phyloP scores from a whole-genome alignment of 2,888 invertebrate genomes.

The Oligia fasciuncula region DNA sequence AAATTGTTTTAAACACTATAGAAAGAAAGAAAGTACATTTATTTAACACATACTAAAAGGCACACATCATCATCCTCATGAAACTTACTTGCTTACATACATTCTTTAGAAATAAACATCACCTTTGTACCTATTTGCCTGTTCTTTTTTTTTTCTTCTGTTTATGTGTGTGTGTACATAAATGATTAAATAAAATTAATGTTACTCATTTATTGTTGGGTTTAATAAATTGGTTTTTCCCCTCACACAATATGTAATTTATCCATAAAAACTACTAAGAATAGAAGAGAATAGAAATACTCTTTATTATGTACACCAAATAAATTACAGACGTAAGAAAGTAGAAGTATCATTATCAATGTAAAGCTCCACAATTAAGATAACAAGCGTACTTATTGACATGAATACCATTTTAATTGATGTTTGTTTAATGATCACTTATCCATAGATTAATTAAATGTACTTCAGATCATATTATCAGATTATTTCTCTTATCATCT shows the following conservation, averaged over 20 bases:
- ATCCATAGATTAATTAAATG: conserved; percentile 6
- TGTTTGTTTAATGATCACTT: conserved; percentile 4
- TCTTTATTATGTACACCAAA: too few species aligned
- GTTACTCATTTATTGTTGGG: not conserved
- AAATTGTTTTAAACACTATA: not conserved
- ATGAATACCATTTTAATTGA: conserved; percentile 3
- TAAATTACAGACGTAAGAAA: too few species aligned
- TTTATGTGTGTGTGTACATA: not conserved
- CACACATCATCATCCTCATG: not conserved
- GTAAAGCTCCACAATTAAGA: not conserved
- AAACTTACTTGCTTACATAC: not conserved
- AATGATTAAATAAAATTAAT: not conserved
- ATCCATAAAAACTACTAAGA: not conserved
- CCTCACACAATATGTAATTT: not conserved
- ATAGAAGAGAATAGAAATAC: too few species aligned
- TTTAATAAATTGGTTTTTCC: not conserved
- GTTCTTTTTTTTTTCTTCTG: not conserved
- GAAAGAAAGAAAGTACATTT: not conserved
- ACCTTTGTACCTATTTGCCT: not conserved
- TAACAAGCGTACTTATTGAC: conserved; percentile 1
- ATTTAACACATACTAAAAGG: not conserved
- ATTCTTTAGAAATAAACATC: not conserved
- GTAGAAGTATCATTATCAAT: too few species aligned
- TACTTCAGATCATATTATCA: not conserved
- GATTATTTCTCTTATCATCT: not conserved